Conservation (phyloP, 92 coral and sea anemone genomes). For the Heliopora coerulea region DNA sequence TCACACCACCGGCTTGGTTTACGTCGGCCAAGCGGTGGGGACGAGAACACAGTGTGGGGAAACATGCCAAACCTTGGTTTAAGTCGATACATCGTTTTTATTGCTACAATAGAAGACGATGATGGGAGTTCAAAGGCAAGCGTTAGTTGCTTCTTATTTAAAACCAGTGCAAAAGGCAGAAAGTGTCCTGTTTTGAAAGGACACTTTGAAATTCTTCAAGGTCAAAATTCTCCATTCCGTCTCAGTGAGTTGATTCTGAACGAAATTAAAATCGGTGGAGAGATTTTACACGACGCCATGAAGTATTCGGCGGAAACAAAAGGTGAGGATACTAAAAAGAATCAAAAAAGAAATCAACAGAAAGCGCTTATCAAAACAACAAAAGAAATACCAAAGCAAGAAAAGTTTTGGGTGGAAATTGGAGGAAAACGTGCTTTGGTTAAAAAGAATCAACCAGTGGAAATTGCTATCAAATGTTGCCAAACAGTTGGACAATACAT, state of each 20-base stretch:
- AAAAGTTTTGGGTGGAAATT: neutral
- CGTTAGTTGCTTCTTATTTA: constrained; percentile 60
- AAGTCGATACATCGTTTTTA: constrained; percentile 68
- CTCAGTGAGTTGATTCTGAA: constrained; percentile 1
- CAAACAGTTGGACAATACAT: too few relatives aligned
- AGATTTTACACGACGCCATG: neutral
- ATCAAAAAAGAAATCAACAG: neutral
- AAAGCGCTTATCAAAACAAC: neutral
- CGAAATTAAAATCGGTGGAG: constrained; percentile 1
- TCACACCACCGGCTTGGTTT: constrained; percentile 77
- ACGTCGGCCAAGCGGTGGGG: constrained; percentile 80
- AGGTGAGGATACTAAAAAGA: too few relatives aligned
- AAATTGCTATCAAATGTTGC: too few relatives aligned
- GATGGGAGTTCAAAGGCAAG: neutral
- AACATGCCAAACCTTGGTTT: constrained; percentile 77
- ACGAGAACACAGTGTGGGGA: constrained; percentile 80
- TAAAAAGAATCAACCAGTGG: too few relatives aligned
- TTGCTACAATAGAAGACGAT: constrained; percentile 54
- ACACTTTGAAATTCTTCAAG: neutral
- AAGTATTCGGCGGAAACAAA: too few relatives aligned
- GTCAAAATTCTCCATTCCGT: constrained; percentile 21
- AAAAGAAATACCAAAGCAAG: neutral
- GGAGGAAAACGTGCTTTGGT: too few relatives aligned
- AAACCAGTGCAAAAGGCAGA: constrained; percentile 35
- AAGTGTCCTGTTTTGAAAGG: constrained; percentile 54